These are phyloP conservation scores for Reinhardtius hippoglossoides DNA, from an alignment of 2,113 vertebrate species.

Conservation along the genomic window DNA sequence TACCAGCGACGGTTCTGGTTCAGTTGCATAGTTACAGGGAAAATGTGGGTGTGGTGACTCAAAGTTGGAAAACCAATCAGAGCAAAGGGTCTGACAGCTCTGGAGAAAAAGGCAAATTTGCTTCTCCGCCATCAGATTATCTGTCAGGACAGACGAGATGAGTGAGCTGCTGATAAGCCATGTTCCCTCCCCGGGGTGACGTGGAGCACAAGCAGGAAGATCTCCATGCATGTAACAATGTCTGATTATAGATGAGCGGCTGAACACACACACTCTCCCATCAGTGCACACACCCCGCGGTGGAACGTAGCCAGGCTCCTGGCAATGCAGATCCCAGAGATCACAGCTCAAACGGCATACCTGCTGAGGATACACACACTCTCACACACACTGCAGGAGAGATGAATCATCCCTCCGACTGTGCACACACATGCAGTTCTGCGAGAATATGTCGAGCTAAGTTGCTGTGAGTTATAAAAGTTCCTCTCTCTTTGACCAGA, in stretches of 20 bases:
- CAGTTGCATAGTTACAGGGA: background rate
- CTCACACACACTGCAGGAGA: slow-evolving; percentile 1
- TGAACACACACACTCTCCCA: slow-evolving; percentile 1
- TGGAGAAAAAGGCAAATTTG: background rate
- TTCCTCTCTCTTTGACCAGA: slow-evolving; percentile 14
- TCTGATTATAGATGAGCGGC: slow-evolving; percentile 47
- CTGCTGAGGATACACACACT: slow-evolving; percentile 19
- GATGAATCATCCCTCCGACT: slow-evolving; percentile 5
- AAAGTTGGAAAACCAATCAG: background rate
- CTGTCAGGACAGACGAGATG: background rate
- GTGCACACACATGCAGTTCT: background rate
- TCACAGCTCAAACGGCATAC: slow-evolving; percentile 17
- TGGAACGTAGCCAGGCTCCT: slow-evolving; percentile 17
- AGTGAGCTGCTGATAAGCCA: slow-evolving; percentile 36
- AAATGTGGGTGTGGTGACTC: background rate
- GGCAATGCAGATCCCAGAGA: slow-evolving; percentile 26
- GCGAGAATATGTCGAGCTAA: slow-evolving; percentile 14
- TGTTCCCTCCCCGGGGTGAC: slow-evolving; percentile 1
- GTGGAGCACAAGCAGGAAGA: slow-evolving; percentile 31
- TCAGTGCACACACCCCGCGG: background rate
- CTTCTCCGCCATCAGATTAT: background rate
- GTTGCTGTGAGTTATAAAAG: slow-evolving; percentile 28
- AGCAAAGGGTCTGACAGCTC: background rate
- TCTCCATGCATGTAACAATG: slow-evolving; percentile 18
- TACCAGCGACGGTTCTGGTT: background rate